Conservation (phyloP, 1,140 invertebrate species). For the Trypoxylus dichotomus region DNA sequence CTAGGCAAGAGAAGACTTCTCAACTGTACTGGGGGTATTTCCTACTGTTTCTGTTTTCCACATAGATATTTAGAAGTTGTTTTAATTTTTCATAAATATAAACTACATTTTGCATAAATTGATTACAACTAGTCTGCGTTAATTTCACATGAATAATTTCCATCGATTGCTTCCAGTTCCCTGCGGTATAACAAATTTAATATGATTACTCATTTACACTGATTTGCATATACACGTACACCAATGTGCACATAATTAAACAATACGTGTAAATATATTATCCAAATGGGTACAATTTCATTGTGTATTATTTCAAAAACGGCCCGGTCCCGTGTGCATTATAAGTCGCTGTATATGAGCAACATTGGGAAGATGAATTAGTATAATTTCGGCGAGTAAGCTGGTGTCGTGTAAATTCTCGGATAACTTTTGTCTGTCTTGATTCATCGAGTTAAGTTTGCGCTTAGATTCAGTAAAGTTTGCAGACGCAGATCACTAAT, state of each 20-base stretch:
- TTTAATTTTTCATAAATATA: too few relatives aligned
- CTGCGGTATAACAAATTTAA: neutral
- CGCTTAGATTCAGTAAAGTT: conserved; percentile 2
- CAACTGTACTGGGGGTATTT: too few relatives aligned
- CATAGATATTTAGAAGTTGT: too few relatives aligned
- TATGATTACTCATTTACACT: neutral
- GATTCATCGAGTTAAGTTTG: neutral
- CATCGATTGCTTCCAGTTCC: neutral
- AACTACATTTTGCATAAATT: too few relatives aligned
- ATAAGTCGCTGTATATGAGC: neutral
- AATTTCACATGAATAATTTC: neutral
- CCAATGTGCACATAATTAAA: neutral
- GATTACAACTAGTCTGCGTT: neutral
- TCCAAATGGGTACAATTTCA: neutral
- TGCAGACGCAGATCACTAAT: neutral
- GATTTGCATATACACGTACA: neutral
- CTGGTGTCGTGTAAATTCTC: neutral
- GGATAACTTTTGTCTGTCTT: conserved; percentile 21
- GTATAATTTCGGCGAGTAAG: neutral
- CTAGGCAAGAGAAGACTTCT: too few relatives aligned
- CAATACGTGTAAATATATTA: neutral
- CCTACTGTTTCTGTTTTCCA: too few relatives aligned
- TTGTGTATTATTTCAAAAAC: conserved; percentile 1
- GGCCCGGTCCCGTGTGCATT: neutral
- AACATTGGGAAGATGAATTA: neutral